Conservation (phyloP, 2,113 vertebrate species). For the Nestor notabilis region DNA sequence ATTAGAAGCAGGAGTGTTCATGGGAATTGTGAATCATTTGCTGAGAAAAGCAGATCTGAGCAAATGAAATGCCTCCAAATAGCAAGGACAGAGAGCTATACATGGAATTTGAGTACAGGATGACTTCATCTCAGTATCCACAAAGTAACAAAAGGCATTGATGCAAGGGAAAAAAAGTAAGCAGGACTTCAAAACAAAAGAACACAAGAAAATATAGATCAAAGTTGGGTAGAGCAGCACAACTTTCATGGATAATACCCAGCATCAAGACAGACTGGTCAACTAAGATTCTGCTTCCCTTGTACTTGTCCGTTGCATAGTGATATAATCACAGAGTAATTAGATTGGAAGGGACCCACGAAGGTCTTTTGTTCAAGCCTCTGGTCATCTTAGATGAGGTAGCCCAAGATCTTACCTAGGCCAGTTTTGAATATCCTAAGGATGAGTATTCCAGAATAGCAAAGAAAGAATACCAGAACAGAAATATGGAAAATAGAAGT, state of each 20-base stretch:
- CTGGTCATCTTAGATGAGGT: not conserved
- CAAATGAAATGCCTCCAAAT: slow-evolving; percentile 41
- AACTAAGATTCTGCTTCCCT: not conserved
- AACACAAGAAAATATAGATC: not conserved
- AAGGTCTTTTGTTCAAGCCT: not conserved
- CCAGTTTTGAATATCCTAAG: not conserved
- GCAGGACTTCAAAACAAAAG: not conserved
- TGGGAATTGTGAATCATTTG: slow-evolving; percentile 37
- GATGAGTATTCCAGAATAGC: not conserved
- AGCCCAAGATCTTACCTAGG: not conserved
- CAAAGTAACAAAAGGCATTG: not conserved
- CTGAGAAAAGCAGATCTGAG: slow-evolving; percentile 19
- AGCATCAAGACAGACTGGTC: not conserved
- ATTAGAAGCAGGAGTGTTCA: slow-evolving; percentile 41
- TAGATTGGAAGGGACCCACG: not conserved
- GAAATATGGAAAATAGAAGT: not conserved
- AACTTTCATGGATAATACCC: not conserved
- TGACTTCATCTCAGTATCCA: not conserved
- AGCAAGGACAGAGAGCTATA: not conserved
- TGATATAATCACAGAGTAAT: not conserved
- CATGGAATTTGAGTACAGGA: not conserved
- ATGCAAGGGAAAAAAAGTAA: not conserved
- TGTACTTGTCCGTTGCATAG: not conserved
- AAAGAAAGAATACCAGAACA: not conserved
- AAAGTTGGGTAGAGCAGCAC: not conserved